These are phyloP conservation scores for Diaperis boleti DNA, from an alignment of 2,888 invertebrate species.

Conservation along the genomic window DNA sequence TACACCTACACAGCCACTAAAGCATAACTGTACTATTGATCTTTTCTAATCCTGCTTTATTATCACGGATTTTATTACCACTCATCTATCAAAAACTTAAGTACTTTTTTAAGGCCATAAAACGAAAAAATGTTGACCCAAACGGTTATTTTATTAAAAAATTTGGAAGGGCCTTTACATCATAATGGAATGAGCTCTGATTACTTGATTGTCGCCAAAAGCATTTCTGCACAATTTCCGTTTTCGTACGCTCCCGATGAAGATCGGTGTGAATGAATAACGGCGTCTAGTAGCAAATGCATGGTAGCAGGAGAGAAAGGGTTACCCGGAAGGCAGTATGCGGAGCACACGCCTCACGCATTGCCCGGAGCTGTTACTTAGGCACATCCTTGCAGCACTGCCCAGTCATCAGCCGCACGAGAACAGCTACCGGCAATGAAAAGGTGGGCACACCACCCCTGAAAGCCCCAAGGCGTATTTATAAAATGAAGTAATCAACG, in stretches of 20 bases:
- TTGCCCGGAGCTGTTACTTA: slow-evolving; percentile 51
- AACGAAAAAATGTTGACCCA: no score
- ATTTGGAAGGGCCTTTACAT: no score
- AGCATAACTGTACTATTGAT: not conserved
- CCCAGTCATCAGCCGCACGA: slow-evolving; percentile 55
- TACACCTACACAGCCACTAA: not conserved
- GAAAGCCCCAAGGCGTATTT: slow-evolving; percentile 46
- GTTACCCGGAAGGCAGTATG: slow-evolving; percentile 54
- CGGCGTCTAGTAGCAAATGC: slow-evolving; percentile 29
- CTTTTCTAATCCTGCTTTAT: not conserved
- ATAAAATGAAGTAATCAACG: slow-evolving; percentile 46
- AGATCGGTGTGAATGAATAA: slow-evolving; percentile 39
- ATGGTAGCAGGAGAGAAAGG: slow-evolving; percentile 43
- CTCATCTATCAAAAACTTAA: not conserved
- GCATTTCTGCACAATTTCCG: slow-evolving; percentile 24
- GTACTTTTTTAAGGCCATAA: no score
- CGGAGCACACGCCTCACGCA: slow-evolving; percentile 59
- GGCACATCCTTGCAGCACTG: slow-evolving; percentile 53
- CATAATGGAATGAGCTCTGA: not conserved
- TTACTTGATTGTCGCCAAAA: not conserved
- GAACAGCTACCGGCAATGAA: slow-evolving; percentile 53
- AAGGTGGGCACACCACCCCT: no score
- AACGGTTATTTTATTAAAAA: no score
- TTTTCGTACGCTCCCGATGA: not conserved
- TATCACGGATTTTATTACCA: not conserved